Base-by-base conservation (phyloP, 2,888 invertebrate species). In the Blera fallax region DNA sequence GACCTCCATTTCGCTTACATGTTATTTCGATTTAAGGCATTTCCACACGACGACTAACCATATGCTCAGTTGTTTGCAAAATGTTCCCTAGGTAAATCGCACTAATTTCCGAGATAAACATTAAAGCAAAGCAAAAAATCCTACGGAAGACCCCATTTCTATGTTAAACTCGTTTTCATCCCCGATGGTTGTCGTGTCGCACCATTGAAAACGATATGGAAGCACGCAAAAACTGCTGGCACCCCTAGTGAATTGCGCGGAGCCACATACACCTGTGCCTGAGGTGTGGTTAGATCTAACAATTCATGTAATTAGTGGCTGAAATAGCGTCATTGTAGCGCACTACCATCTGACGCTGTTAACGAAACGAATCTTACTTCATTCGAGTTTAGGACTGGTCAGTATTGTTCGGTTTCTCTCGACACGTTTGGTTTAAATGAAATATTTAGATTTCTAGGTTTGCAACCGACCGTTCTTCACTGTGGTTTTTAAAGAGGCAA, bases 281-380 rank as follows among this genome's bases (percentile, higher is more conserved):
- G 24, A 48, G 70, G 70, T 70, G 70, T 45, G 58, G 72, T 60
- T 60, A n/a, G 10, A 24, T 52, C 27, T 52, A 52, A 52, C 52
- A 62, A 73, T 52, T 52, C 50, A 40, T 14, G 40, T 73, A 73
- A 73, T 73, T 73, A 73, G 50, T 62, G n/a, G 43, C n/a, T 45
- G n/a, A 60, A 58, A 34, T 45, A n/a, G 45, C 40, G 16, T 40
- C 58, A 8, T 32, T 6, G 34, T 52, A 14, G 10, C 14, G 24
- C 1, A 16, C 5, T 10, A 2, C 32, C 16, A 0, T 21, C 56
- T 34, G 37, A n/a, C 29, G 40, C 14, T 40, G 40, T 5, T n/a
- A 24, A 37, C 50, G 10, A n/a, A 40, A 73, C 21, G 29, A 73
- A 62, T 34, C 24, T 14, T 7, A 48, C 27, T 21, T 27, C 50